These are phyloP conservation scores for Lasius fuliginosus DNA, from an alignment of 2,888 invertebrate species.

Conservation along the genomic window DNA sequence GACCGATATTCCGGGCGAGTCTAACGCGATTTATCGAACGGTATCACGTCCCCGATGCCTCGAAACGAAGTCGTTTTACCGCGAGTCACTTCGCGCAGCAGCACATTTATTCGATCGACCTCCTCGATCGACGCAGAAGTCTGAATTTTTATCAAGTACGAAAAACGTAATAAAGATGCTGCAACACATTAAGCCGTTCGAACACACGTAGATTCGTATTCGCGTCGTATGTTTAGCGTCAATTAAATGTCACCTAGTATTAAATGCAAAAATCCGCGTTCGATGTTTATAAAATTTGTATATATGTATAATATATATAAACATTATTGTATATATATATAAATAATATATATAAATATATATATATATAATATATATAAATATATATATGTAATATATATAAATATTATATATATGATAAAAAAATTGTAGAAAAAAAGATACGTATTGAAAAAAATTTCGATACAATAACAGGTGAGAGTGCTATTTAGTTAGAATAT, in stretches of 20 bases:
- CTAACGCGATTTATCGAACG: slow-evolving; percentile 73
- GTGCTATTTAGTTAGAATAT: neutral
- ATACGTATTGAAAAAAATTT: neutral
- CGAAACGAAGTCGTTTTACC: slow-evolving; percentile 66
- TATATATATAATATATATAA: neutral
- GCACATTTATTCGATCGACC: neutral
- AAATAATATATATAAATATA: too few species aligned
- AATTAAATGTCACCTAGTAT: neutral
- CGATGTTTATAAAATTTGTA: too few species aligned
- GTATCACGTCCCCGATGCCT: slow-evolving; percentile 76
- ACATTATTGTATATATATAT: too few species aligned
- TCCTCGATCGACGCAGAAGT: slow-evolving; percentile 24
- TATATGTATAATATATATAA: too few species aligned
- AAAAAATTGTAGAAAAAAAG: neutral
- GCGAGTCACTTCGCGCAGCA: slow-evolving; percentile 37
- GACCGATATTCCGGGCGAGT: slow-evolving; percentile 56
- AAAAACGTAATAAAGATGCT: neutral
- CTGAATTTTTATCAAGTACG: neutral
- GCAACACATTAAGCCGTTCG: neutral
- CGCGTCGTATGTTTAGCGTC: neutral
- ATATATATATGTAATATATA: neutral
- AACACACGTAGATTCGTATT: neutral
- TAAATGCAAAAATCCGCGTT: neutral
- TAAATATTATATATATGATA: neutral
- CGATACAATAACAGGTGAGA: neutral